phyloP scores from a whole-genome alignment of 2,888 invertebrate species.

The Drosophila algonquin region DNA sequence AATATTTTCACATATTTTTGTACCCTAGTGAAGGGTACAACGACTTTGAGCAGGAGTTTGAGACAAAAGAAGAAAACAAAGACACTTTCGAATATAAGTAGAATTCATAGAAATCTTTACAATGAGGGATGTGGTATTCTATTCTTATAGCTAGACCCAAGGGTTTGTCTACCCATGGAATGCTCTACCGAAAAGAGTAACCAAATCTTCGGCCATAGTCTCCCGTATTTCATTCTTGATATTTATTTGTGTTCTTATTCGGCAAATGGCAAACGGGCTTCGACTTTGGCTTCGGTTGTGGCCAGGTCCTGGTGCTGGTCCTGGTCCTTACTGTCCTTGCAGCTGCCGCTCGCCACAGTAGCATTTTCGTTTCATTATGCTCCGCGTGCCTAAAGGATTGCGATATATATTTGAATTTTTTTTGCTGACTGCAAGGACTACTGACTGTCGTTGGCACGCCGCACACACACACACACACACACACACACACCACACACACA shows the following conservation, averaged over 20 bases:
- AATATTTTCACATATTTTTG: conserved; percentile 71
- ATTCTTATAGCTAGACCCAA: no score
- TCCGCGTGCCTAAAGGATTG: conserved; percentile 81
- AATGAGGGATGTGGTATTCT: no score
- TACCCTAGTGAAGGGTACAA: not conserved
- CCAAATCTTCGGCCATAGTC: conserved; percentile 57
- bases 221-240: conserved; percentile 63
- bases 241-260: conserved; percentile 65
- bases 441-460: conserved; percentile 9
- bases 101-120: no score
- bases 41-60: not conserved
- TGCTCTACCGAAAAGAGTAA: not conserved
- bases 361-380: conserved; percentile 81
- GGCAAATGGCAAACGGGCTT: conserved; percentile 33
- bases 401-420: conserved; percentile 75
- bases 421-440: conserved; percentile 43
- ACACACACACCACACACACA: conserved; percentile 25
- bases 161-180: not conserved
- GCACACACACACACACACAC: conserved; percentile 11
- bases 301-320: conserved; percentile 11
- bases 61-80: no score
- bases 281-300: conserved; percentile 46
- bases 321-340: conserved; percentile 43
- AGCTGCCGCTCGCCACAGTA: conserved; percentile 56
- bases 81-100: no score